A percentile compares a stretch with the other conserved stretches of the same genome.
Evolutionary conservation across 2,113 vertebrate genomes (phyloP).

Genomic region (Tenebrosternarchus preto): DNA sequence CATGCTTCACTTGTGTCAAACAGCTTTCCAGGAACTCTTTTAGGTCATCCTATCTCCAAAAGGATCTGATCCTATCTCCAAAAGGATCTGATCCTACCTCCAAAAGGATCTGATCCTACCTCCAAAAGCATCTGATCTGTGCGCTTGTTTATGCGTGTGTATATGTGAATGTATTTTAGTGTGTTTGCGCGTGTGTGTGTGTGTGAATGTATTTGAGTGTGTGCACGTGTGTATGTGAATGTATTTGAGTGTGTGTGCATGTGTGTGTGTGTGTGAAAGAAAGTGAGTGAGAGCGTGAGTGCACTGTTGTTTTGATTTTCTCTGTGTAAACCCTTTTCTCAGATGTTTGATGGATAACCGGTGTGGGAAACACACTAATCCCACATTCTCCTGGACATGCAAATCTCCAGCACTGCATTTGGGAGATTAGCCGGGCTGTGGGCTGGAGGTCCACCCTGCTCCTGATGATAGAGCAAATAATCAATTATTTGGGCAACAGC

Average conservation of each 20-base stretch:
- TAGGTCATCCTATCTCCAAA: constrained; percentile 60
- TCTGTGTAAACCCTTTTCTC: constrained; percentile 41
- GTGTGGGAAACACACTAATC: constrained; percentile 39
- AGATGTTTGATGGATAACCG: constrained; percentile 68
- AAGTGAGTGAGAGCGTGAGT: constrained; percentile 33
- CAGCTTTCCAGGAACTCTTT: constrained; percentile 66
- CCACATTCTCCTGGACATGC: constrained; percentile 44
- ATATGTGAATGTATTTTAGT: constrained; percentile 47
- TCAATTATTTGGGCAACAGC: constrained; percentile 19
- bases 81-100: constrained; percentile 64
- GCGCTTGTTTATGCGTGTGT: constrained; percentile 19
- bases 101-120: no score
- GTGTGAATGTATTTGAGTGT: constrained; percentile 1
- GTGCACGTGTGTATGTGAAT: constrained; percentile 36
- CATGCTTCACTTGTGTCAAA: constrained; percentile 58
- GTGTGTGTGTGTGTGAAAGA: constrained; percentile 31
- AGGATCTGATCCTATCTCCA: constrained; percentile 64
- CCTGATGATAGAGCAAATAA: constrained; percentile 8
- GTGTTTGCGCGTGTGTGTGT: constrained; percentile 27
- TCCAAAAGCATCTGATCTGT: constrained; percentile 60
- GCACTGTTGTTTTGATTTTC: constrained; percentile 51
- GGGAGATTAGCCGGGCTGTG: constrained; percentile 10
- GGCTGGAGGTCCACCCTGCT: not conserved
- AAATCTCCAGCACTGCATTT: not conserved
- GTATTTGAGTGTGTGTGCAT: constrained; percentile 44